phyloP scores from a whole-genome alignment of 2,888 invertebrate species.

The Darwinula stevensoni region DNA sequence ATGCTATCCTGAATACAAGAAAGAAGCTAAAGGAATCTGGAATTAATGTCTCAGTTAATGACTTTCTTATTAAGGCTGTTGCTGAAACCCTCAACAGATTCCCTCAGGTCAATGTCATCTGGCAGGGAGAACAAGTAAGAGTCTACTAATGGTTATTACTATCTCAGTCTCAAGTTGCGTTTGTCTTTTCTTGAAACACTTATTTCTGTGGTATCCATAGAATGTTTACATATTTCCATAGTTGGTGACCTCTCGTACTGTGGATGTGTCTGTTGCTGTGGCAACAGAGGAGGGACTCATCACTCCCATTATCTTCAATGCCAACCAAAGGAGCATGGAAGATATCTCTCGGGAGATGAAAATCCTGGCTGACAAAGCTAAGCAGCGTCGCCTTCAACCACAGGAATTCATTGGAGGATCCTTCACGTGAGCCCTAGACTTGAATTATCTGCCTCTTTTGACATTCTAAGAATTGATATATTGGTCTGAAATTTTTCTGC shows the following conservation, averaged over 20 bases:
- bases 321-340: conserved; percentile 21
- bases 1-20: conserved; percentile 21
- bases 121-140: conserved; percentile 14
- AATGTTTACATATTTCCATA: no score
- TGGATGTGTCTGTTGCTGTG: conserved; percentile 30
- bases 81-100: conserved; percentile 25
- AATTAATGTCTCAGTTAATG: conserved; percentile 29
- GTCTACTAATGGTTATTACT: no score
- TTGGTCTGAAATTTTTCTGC: no score
- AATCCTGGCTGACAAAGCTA: conserved; percentile 25
- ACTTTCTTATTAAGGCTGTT: conserved; percentile 30
- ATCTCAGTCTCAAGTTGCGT: not conserved
- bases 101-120: conserved; percentile 20
- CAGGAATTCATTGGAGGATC: conserved; percentile 30
- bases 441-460: no score
- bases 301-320: conserved; percentile 28
- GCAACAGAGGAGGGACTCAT: conserved; percentile 31
- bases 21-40: conserved; percentile 22
- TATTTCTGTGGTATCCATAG: no score
- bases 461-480: no score
- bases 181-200: conserved; percentile 6
- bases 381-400: conserved; percentile 28
- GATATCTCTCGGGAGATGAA: conserved; percentile 23
- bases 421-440: conserved; percentile 14
- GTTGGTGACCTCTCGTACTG: no score